Conservation (phyloP, 2,113 vertebrate species). For the Ptyas mucosa region DNA sequence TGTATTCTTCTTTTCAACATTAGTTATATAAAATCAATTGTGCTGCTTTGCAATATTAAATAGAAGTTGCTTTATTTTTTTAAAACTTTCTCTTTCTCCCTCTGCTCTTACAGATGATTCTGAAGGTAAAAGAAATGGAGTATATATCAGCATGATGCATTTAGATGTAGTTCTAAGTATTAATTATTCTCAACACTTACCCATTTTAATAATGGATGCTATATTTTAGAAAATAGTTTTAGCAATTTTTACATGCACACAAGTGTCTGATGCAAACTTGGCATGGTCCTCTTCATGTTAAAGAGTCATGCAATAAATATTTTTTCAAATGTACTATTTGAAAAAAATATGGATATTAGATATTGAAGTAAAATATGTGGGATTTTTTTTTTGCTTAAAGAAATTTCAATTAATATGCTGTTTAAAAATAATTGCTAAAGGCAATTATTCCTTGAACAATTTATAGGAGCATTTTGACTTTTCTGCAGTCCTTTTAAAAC, state of each 20-base stretch:
- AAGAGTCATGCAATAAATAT: neutral
- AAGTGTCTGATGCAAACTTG: accelerated
- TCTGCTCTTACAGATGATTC: conserved; percentile 90
- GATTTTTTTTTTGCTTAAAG: neutral
- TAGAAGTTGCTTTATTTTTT: conserved; percentile 52
- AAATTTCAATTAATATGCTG: neutral
- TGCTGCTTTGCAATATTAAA: conserved; percentile 28
- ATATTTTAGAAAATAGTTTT: conserved; percentile 12
- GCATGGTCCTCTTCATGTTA: neutral
- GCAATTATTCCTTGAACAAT: accelerated
- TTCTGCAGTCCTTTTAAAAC: conserved; percentile 67
- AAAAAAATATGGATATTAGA: neutral
- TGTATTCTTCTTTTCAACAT: conserved; percentile 17
- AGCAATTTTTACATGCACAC: neutral
- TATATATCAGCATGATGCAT: conserved; percentile 70
- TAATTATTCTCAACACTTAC: neutral
- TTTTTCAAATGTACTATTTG: neutral
- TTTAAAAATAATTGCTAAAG: conserved; percentile 1
- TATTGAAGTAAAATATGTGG: neutral
- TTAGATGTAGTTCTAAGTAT: conserved; percentile 46
- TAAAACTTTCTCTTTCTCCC: conserved; percentile 61
- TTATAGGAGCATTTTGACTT: conserved; percentile 7
- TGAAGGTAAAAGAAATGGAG: conserved; percentile 86
- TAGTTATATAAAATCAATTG: conserved; percentile 20
- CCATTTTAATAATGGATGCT: conserved; percentile 61